Percentiles rank a stretch among this genome's conserved stretches.
Evolutionary conservation across 23 tunicate species (phyloP).

Genomic region (Trididemnum clinides): DNA sequence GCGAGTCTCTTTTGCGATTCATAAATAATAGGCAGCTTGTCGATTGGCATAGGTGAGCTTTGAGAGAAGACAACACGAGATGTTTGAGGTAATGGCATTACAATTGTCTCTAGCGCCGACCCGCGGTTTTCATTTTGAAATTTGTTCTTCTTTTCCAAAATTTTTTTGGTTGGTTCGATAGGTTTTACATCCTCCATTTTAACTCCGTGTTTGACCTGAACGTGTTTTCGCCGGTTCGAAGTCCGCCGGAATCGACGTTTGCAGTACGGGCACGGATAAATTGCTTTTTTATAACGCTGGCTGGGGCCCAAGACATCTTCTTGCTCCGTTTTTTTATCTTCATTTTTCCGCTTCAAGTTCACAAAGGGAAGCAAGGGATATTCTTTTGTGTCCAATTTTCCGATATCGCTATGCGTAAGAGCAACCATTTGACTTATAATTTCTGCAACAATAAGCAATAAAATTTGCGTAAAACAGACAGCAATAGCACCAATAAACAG

Average conservation of each 20-base stretch:
- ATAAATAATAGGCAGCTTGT: too few relatives aligned
- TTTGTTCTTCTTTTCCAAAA: background rate
- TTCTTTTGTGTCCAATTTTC: too few relatives aligned
- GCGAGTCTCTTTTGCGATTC: too few relatives aligned
- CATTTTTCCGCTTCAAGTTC: too few relatives aligned
- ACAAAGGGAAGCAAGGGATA: too few relatives aligned
- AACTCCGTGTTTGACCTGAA: slow-evolving; percentile 40
- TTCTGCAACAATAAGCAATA: too few relatives aligned
- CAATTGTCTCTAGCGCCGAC: background rate
- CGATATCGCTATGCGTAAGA: too few relatives aligned
- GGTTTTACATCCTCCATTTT: background rate
- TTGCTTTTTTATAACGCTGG: slow-evolving; percentile 24
- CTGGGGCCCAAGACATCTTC: too few relatives aligned
- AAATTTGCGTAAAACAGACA: too few relatives aligned
- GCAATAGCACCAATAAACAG: too few relatives aligned
- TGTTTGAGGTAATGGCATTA: background rate
- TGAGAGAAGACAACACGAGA: background rate
- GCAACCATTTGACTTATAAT: too few relatives aligned
- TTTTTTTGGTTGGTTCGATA: background rate
- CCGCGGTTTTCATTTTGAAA: background rate
- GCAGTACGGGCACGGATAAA: slow-evolving; percentile 54
- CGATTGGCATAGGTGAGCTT: background rate
- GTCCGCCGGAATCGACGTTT: slow-evolving; percentile 52
- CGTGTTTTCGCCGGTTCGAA: slow-evolving; percentile 53
- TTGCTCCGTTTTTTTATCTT: too few relatives aligned